Evolutionary conservation across 2,797 vertebrate species (phyloP).

Genomic region (Loris lydekkerianus): DNA sequence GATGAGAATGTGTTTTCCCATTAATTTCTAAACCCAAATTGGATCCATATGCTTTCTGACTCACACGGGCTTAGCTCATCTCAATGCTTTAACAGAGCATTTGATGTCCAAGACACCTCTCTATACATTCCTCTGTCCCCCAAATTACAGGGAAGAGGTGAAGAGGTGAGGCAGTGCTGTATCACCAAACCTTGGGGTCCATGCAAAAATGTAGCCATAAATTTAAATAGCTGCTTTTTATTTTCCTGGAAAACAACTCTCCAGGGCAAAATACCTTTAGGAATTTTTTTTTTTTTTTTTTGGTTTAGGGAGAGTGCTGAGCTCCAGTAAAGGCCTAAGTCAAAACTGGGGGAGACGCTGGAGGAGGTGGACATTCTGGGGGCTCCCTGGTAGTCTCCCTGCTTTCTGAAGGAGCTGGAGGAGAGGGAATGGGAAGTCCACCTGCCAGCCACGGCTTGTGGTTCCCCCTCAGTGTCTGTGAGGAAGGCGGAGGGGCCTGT

Average conservation of each 20-base stretch:
- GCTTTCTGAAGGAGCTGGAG: background rate
- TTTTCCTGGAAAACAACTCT: background rate
- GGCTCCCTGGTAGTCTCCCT: no score
- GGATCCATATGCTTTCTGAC: constrained; percentile 85
- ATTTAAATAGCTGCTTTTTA: background rate
- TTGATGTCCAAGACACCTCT: constrained; percentile 64
- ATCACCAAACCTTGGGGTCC: background rate
- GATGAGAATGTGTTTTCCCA: constrained; percentile 84
- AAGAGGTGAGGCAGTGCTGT: fast-evolving
- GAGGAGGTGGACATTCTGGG: no score
- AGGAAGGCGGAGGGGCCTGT: background rate
- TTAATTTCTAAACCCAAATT: constrained; percentile 85
- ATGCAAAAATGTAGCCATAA: background rate
- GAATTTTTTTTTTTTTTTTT: background rate
- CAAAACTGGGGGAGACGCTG: background rate
- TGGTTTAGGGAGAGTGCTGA: background rate
- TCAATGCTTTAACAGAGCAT: constrained; percentile 24
- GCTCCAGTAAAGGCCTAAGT: background rate
- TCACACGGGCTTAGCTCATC: constrained; percentile 77
- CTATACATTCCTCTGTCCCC: background rate
- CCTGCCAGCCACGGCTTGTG: fast-evolving
- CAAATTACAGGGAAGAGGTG: background rate
- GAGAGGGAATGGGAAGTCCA: fast-evolving
- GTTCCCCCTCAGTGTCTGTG: fast-evolving
- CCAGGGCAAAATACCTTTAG: background rate